phyloP scores from a whole-genome alignment of 2,888 invertebrate genomes.

The Synergus umbraculus region DNA sequence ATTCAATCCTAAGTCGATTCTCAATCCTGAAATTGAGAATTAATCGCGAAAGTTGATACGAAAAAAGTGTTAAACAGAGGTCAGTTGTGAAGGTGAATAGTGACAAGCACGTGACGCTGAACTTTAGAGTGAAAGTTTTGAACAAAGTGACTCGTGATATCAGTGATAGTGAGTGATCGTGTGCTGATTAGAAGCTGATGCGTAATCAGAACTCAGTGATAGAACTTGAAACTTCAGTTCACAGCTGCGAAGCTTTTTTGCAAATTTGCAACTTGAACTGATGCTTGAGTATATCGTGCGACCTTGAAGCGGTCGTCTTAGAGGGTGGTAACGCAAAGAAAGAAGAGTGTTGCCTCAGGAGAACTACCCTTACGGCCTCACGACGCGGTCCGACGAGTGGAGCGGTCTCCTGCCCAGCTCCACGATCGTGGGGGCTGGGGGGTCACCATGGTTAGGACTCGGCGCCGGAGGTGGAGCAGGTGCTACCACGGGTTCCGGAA shows the following conservation, averaged over 20 bases:
- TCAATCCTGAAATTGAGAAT: background rate
- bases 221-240: background rate
- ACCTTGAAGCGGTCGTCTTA: constrained; percentile 47
- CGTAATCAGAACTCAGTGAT: background rate
- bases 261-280: constrained; percentile 1
- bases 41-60: background rate
- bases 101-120: constrained; percentile 20
- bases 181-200: background rate
- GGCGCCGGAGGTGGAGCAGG: constrained; percentile 74
- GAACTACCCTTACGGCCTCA: constrained; percentile 73
- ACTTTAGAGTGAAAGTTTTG: background rate
- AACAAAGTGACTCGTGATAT: constrained; percentile 6
- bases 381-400: constrained; percentile 77
- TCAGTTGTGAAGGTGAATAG: background rate
- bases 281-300: constrained; percentile 7
- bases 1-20: background rate
- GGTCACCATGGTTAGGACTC: constrained; percentile 76
- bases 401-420: constrained; percentile 77
- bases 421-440: constrained; percentile 77
- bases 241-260: background rate
- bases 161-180: constrained; percentile 24
- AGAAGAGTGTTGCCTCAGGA: constrained; percentile 69
- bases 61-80: background rate
- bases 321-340: constrained; percentile 56
- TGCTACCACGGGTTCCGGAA: constrained; percentile 73